phyloP scores from a whole-genome alignment of 2,113 vertebrate genomes.

The Corythornis vintsioides region DNA sequence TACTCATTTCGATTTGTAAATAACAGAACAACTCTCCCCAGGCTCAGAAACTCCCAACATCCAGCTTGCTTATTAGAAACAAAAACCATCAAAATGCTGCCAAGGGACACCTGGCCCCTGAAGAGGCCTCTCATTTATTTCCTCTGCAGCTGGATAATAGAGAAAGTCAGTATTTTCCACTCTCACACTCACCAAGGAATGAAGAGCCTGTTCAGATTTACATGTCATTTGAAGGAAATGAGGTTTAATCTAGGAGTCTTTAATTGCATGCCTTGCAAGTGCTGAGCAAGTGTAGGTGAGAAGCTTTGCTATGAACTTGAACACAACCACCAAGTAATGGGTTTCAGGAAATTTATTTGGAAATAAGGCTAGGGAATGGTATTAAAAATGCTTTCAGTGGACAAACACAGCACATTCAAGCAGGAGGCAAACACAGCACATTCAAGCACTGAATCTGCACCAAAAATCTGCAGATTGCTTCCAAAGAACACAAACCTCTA shows the following conservation, averaged over 20 bases:
- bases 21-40: not conserved
- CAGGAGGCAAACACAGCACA: too few relatives aligned
- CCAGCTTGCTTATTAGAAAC: not conserved
- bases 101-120: constrained; percentile 52
- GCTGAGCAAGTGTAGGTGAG: not conserved
- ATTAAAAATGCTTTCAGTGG: not conserved
- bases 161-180: not conserved
- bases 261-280: not conserved
- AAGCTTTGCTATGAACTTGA: not conserved
- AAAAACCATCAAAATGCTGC: not conserved
- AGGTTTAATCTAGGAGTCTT: not conserved
- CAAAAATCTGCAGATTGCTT: not conserved
- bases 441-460: not conserved
- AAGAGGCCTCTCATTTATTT: constrained; percentile 33
- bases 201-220: not conserved
- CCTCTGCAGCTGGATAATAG: constrained; percentile 7
- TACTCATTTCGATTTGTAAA: not conserved
- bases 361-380: not conserved
- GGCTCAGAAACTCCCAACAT: not conserved
- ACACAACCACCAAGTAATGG: not conserved
- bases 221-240: not conserved
- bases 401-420: not conserved
- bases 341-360: not conserved
- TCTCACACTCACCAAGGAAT: not conserved
- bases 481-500: not conserved